Evolutionary conservation across 2,888 invertebrate genomes (phyloP), one percentile per base, ranked within the genome.

Genomic region (Adineta ricciae): DNA sequence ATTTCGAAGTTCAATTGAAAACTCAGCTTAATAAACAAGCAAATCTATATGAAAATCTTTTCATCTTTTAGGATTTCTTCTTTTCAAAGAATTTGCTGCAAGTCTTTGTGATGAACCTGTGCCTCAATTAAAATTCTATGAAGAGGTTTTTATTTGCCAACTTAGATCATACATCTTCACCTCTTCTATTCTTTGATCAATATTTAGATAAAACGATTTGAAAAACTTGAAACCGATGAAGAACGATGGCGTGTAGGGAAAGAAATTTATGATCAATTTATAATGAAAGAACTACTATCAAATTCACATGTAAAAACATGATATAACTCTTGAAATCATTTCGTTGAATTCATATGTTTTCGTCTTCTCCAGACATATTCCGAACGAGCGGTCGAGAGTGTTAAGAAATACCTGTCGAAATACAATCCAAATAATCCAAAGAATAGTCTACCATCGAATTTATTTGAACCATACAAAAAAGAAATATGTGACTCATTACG

Each of bases 1-100:
- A 27, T 64, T 64, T 64, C 46, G 46, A n/a, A 64, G 27, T 27
- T 64, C 64, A 27, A 32, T 32, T 64, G 64, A 56, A 56, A 19
- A 24, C 21, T 46, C 46, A 46, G 46, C 46, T 46, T 46, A 46
- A 46, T 11, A 46, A 46, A 2, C 11, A 46, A 46, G 5, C 46
- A 46, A 46, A 46, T 46, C 46, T 46, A n/a, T n/a, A n/a, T n/a
- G n/a, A n/a, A n/a, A n/a, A n/a, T n/a, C n/a, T 46, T n/a, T 24
- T 64, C 4, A 32, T 64, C 27, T 14, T 73, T 41, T 73, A 73
- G 97, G 97, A 90, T 99, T 96, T 93, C 93, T 97, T 92, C 93
- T 99, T 91, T 98, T 99, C 93, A 99, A 98, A 93, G 98, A 99
- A 92, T 99, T 95, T 92, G 98, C 98, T 92, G 96, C 97, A 92